These are phyloP conservation scores for Drepana arcuata DNA, from an alignment of 1,140 invertebrate species.

Conservation along the genomic window DNA sequence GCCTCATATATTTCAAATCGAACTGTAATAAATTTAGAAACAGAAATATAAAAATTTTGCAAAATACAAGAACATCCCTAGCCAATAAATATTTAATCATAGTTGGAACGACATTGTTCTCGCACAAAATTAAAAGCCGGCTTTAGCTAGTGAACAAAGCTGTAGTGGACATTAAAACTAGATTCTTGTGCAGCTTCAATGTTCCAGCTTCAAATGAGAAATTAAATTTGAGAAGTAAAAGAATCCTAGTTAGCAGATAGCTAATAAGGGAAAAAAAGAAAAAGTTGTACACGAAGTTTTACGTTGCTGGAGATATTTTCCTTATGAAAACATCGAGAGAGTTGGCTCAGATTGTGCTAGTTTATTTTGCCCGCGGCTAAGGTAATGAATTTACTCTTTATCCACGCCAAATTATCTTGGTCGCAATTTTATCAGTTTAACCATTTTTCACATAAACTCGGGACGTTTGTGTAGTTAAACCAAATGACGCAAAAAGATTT, in stretches of 20 bases:
- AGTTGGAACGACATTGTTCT: neutral
- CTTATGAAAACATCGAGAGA: conserved; percentile 37
- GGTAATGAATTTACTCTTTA: conserved; percentile 23
- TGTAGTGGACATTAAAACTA: conserved; percentile 9
- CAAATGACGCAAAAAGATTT: no score
- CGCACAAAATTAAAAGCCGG: neutral
- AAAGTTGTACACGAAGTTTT: conserved; percentile 37
- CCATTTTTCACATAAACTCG: neutral
- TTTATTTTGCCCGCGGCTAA: conserved; percentile 24
- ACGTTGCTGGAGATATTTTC: conserved; percentile 35
- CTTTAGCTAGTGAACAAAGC: conserved; percentile 3
- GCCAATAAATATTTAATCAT: neutral
- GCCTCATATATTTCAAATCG: neutral
- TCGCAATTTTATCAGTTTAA: neutral
- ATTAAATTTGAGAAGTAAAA: conserved; percentile 30
- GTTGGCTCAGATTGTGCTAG: conserved; percentile 23
- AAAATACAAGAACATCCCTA: neutral
- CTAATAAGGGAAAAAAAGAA: conserved; percentile 34
- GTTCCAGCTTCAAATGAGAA: conserved; percentile 23
- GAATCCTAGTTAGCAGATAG: conserved; percentile 34
- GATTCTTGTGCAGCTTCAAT: conserved; percentile 4
- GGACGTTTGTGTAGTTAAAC: no score
- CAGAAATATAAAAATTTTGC: neutral
- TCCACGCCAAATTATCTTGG: conserved; percentile 11
- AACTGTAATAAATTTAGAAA: neutral